A percentile compares a stretch with the other conserved stretches of the same genome.
phyloP scores from a whole-genome alignment of 2,888 invertebrate species.

The Spatulosminthurus flaviceps region DNA sequence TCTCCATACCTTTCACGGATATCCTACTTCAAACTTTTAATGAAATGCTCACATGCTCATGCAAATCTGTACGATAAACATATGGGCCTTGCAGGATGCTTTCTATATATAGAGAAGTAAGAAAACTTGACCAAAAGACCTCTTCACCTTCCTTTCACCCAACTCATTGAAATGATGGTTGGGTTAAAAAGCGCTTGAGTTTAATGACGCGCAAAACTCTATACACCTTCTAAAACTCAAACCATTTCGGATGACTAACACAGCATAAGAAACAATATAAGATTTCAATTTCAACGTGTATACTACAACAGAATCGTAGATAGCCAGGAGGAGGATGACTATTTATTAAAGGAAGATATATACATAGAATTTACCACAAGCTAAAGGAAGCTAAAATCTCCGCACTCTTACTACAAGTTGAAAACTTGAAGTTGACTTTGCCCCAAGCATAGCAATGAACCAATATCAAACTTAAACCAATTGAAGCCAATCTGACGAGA shows the following conservation, averaged over 20 bases:
- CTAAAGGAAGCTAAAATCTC: neutral
- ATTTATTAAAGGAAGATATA: too few relatives aligned
- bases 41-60: neutral
- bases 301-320: too few relatives aligned
- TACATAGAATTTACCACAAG: neutral
- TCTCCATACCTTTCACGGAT: slow-evolving; percentile 13
- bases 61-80: too few relatives aligned
- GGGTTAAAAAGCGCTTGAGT: too few relatives aligned
- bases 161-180: neutral
- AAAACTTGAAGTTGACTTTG: slow-evolving; percentile 11
- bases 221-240: neutral
- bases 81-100: too few relatives aligned
- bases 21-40: neutral
- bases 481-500: neutral
- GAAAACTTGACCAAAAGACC: slow-evolving; percentile 24
- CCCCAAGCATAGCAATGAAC: slow-evolving; percentile 3
- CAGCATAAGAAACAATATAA: neutral
- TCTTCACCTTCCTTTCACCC: slow-evolving; percentile 30
- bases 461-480: slow-evolving; percentile 17
- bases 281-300: slow-evolving; percentile 13
- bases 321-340: too few relatives aligned
- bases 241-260: slow-evolving; percentile 2
- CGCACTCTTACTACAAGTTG: neutral
- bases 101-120: too few relatives aligned
- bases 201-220: neutral